These are phyloP conservation scores for Natator depressus DNA, from an alignment of 2,113 vertebrate species.

Conservation along the genomic window DNA sequence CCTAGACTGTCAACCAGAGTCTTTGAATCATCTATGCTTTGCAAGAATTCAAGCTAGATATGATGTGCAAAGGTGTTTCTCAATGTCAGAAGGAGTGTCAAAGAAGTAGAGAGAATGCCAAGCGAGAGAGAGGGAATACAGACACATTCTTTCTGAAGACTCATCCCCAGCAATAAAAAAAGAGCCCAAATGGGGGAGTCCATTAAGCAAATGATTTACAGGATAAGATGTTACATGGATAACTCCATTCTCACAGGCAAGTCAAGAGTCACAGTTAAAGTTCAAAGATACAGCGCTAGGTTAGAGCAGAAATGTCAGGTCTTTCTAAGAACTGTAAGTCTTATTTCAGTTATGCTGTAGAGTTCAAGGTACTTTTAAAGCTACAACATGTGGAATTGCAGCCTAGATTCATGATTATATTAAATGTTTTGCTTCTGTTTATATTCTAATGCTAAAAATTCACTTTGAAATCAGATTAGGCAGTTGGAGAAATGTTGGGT, in stretches of 20 bases:
- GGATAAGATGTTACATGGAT: slow-evolving; percentile 35
- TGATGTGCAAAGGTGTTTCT: slow-evolving; percentile 25
- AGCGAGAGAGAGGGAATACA: slow-evolving; percentile 8
- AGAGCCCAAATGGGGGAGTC: slow-evolving; percentile 3
- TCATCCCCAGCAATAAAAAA: slow-evolving; percentile 29
- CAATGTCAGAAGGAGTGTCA: background rate
- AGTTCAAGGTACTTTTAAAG: background rate
- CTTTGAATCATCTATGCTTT: background rate
- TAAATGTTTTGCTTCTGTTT: slow-evolving; percentile 58
- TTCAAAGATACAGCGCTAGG: slow-evolving; percentile 56
- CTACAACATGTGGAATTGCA: background rate
- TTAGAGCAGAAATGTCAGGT: slow-evolving; percentile 35
- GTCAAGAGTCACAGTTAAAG: slow-evolving; percentile 32
- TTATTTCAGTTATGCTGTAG: background rate
- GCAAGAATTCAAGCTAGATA: background rate
- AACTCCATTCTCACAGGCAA: slow-evolving; percentile 5
- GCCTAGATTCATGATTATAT: slow-evolving; percentile 5
- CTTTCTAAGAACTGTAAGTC: slow-evolving; percentile 34
- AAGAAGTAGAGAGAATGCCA: background rate
- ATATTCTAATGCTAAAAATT: slow-evolving; percentile 43
- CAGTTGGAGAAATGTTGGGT: slow-evolving; percentile 56
- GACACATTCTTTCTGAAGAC: background rate
- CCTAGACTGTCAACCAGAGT: background rate
- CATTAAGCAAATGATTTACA: slow-evolving; percentile 34
- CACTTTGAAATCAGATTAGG: slow-evolving; percentile 29